Percentiles rank a stretch among this genome's conserved stretches.
Evolutionary conservation across 2,888 invertebrate genomes (phyloP).

Genomic region (Micoletzkya japonica): DNA sequence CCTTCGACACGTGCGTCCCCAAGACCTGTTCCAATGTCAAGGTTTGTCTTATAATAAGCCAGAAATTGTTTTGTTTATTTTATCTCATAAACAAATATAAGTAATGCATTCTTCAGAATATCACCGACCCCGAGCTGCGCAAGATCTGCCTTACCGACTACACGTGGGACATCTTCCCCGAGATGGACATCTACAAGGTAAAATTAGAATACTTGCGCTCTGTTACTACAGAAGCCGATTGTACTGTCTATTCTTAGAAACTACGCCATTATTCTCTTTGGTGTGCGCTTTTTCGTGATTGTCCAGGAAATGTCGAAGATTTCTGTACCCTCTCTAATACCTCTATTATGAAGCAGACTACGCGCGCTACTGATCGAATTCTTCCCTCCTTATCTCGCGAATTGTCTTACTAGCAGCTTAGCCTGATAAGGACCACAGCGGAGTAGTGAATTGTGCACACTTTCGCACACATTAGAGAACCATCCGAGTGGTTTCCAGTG

Average conservation of each 20-base stretch:
- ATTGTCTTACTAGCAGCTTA: background rate
- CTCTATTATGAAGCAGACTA: no score
- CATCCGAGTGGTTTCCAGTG: no score
- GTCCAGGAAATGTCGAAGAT: no score
- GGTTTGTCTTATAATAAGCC: background rate
- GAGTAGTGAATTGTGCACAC: no score
- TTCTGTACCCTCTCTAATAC: no score
- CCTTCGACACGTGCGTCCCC: slow-evolving; percentile 49
- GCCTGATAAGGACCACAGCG: background rate
- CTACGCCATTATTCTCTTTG: no score
- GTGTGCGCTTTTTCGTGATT: no score
- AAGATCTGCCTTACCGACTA: slow-evolving; percentile 52
- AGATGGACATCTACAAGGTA: slow-evolving; percentile 61
- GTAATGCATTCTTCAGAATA: slow-evolving; percentile 15
- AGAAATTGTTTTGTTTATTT: background rate
- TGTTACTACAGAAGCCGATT: no score
- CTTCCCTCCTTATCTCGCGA: slow-evolving; percentile 6
- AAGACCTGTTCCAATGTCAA: slow-evolving; percentile 41
- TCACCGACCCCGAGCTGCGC: slow-evolving; percentile 37
- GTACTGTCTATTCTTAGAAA: no score
- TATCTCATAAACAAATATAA: background rate
- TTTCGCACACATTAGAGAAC: no score
- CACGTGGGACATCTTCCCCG: slow-evolving; percentile 57
- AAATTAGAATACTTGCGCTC: no score
- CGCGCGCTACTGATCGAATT: background rate